Evolutionary conservation across 2,113 vertebrate genomes (phyloP), one percentile per base, ranked within the genome.

Genomic region (Catagonus wagneri): DNA sequence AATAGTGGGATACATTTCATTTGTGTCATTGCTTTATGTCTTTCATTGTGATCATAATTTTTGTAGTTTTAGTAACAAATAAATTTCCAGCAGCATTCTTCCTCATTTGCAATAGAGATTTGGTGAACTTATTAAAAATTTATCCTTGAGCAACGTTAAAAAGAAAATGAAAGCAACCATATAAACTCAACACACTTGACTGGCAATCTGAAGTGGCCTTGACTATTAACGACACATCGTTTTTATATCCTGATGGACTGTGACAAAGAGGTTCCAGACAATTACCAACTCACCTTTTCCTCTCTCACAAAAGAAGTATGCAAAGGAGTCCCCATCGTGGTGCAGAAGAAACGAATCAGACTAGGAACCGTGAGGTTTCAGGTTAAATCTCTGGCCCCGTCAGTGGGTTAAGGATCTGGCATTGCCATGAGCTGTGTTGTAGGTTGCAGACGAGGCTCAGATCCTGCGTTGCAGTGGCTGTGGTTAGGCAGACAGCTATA

Each of bases 41-140:
- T 92, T 68, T 90, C 23, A 71, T 94, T 90, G 12, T 90, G 56
- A 90, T 86, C 44, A 50, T 22, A 66, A 66, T 88, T 81, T 92
- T 84, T 90, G 25, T 83, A 54, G 16, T 63, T 95, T 95, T 71
- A 89, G 52, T 79, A 85, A 83, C 69, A 90, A 58, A 60, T 78
- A 34, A 22, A 32, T 88, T 92, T 87, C 17, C 22, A 74, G 29
- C 6, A 58, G 90, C 23, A 61, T 92, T 94, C 88, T 83, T 86
- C 50, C 19, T 89, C 36, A 36, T 12, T 76, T 96, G 52, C 34
- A 84, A 66, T 83, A 69, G 81, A 61, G 69, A 93, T 87, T 96
- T 61, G 54, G 60, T 52, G 36, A 93, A 22, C 16, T 94, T 71
- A 79, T 29, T 87, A 88, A 86, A 90, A 90, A 80, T 92, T 23